Evolutionary conservation across 1,140 invertebrate species (phyloP), one percentile per base, ranked within the genome.

Genomic region (Heliconius hermathena): DNA sequence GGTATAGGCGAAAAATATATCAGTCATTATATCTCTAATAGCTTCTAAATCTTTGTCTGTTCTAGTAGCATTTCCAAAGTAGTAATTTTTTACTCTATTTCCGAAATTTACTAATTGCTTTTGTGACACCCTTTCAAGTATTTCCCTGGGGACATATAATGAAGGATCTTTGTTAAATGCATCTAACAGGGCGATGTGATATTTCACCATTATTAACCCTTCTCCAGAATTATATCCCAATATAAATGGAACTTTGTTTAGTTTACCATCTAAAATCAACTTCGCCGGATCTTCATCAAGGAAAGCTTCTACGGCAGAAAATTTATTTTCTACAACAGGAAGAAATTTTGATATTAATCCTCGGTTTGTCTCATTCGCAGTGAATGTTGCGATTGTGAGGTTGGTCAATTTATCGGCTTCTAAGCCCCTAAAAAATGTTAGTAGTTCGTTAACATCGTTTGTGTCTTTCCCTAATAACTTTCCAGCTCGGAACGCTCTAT

Each of bases 141-240:
- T 78, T 76, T 85, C 84, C 77, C 78, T 83, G 9, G 92, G 91
- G n/a, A 95, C 85, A 66, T 87, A 88, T 71, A 82, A 87, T 16
- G 87, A 84, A 66, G 90, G 88, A 77, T 91, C 81, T 57, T 85
- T 82, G 73, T 91, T 87, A 60, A 89, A 84, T 54, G 78, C 71
- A 52, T 85, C 83, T 71, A 83, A 74, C 80, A 85, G 89, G 71
- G 77, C 84, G 38, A 85, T 77, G n/a, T 80, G 77, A 73, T 85
- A 84, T 73, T 82, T 84, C 11, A 95, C 80, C 13, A 95, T 81
- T 1, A 95, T 83, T 20, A 95, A 87, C 36, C 96, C 95, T 91
- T 97, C 96, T 26, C 93, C 86, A 26, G 81, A 90, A 85, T 94
- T 96, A 60, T 95, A 95, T 3, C 96, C 96, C 13, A 96, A 81